Evolutionary conservation across 2,888 invertebrate genomes (phyloP).

Genomic region (Perdita meconis): DNA sequence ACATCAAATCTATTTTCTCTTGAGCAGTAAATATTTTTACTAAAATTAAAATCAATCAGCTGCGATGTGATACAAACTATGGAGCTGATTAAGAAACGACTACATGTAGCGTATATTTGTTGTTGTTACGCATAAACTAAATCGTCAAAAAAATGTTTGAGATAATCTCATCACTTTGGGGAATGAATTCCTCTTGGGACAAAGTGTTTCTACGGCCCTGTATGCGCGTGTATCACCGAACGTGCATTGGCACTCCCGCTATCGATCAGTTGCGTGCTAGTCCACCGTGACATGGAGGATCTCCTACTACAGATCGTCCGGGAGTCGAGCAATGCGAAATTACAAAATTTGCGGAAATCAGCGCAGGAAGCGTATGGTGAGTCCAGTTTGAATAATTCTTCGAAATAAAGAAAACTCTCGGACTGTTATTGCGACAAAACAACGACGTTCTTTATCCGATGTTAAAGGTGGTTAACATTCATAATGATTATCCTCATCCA

Average conservation of each 20-base stretch:
- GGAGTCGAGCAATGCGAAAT: slow-evolving; percentile 93
- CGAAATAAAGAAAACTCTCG: neutral
- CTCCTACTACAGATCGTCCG: slow-evolving; percentile 92
- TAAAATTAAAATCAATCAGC: neutral
- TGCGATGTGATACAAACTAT: no score
- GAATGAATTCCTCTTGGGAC: slow-evolving; percentile 10
- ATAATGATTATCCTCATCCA: neutral
- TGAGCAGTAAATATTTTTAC: neutral
- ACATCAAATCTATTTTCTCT: neutral
- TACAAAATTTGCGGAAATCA: slow-evolving; percentile 90
- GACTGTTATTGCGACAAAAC: neutral
- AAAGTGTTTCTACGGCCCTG: slow-evolving; percentile 56
- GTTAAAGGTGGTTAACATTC: neutral
- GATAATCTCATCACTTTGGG: neutral
- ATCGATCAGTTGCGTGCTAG: slow-evolving; percentile 81
- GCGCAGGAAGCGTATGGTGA: slow-evolving; percentile 95
- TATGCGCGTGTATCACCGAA: slow-evolving; percentile 55
- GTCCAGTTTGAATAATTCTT: slow-evolving; percentile 53
- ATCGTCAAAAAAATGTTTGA: neutral
- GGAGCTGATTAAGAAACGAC: no score
- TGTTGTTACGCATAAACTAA: no score
- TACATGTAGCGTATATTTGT: no score
- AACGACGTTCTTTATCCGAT: no score
- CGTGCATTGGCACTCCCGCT: slow-evolving; percentile 73
- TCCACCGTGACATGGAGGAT: slow-evolving; percentile 90